A percentile compares a stretch with the other conserved stretches of the same genome.
Evolutionary conservation across 2,888 invertebrate species (phyloP).

Genomic region (Bombylius discolor): DNA sequence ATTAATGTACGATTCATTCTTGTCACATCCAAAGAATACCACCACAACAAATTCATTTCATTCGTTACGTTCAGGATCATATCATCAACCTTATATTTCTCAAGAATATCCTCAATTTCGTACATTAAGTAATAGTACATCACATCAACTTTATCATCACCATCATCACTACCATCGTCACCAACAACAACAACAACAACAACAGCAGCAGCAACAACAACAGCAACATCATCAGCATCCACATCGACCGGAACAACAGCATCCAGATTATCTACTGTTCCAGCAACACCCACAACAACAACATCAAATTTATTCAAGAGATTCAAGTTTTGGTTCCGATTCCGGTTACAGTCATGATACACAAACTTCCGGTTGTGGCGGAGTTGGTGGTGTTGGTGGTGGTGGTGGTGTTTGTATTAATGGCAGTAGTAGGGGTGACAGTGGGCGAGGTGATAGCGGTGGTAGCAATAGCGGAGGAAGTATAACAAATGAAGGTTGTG

Average conservation of each 20-base stretch:
- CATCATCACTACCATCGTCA: slow-evolving; percentile 3
- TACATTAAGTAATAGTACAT: slow-evolving; percentile 7
- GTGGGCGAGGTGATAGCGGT: neutral
- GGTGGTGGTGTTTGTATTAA: neutral
- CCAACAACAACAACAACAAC: slow-evolving; percentile 9
- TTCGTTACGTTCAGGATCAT: slow-evolving; percentile 33
- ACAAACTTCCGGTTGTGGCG: slow-evolving; percentile 31
- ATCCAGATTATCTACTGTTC: slow-evolving; percentile 6
- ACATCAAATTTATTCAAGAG: slow-evolving; percentile 48
- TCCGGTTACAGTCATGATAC: slow-evolving; percentile 67
- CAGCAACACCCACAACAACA: neutral
- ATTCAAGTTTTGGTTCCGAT: slow-evolving; percentile 71
- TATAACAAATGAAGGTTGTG: slow-evolving; percentile 18
- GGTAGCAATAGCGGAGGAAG: slow-evolving; percentile 17
- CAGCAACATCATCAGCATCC: slow-evolving; percentile 3
- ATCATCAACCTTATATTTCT: slow-evolving; percentile 39
- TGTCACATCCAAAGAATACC: slow-evolving; percentile 22
- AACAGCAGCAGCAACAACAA: slow-evolving; percentile 7
- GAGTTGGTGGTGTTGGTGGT: slow-evolving; percentile 5
- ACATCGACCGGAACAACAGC: neutral
- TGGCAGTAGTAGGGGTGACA: neutral
- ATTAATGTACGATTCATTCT: slow-evolving; percentile 53
- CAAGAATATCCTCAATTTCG: slow-evolving; percentile 13
- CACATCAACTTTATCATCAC: neutral
- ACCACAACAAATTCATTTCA: too few relatives aligned